Conservation (phyloP, 1,140 invertebrate genomes). For the Pseudachorutes palmiensis region DNA sequence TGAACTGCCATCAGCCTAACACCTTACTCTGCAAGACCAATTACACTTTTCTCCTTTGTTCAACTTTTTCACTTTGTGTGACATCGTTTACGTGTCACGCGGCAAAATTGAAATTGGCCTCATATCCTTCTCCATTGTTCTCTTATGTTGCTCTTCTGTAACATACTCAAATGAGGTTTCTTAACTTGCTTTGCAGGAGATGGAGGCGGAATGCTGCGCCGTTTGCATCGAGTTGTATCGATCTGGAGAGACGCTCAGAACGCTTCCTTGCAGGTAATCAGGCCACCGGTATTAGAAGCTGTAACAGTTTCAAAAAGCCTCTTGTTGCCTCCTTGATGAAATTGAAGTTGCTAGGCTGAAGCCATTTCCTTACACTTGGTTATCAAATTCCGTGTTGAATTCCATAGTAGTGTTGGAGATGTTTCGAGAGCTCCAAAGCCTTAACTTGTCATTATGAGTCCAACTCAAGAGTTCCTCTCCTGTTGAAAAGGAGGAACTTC, state of each 20-base stretch:
- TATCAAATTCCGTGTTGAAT: too few species aligned
- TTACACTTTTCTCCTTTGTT: neutral
- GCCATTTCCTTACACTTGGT: too few species aligned
- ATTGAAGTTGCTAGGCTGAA: too few species aligned
- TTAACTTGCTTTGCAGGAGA: constrained; percentile 48
- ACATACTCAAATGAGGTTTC: neutral
- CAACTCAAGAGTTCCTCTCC: too few species aligned
- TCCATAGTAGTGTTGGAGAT: neutral
- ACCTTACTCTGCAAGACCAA: neutral
- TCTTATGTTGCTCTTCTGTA: neutral
- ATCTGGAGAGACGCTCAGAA: constrained; percentile 68
- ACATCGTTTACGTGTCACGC: too few species aligned
- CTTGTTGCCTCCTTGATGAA: too few species aligned
- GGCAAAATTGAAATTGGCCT: neutral
- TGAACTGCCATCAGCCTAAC: too few species aligned
- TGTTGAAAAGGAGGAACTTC: too few species aligned
- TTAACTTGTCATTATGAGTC: neutral
- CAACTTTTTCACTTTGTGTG: neutral
- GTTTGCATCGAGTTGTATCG: constrained; percentile 86
- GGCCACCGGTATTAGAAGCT: neutral
- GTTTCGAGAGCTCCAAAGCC: too few species aligned
- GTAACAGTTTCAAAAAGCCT: too few species aligned
- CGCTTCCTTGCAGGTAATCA: constrained; percentile 72
- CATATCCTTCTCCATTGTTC: neutral
- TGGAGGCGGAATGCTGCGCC: constrained; percentile 79